Evolutionary conservation across 2,113 vertebrate genomes (phyloP).

Genomic region (Sminthopsis crassicaudata): DNA sequence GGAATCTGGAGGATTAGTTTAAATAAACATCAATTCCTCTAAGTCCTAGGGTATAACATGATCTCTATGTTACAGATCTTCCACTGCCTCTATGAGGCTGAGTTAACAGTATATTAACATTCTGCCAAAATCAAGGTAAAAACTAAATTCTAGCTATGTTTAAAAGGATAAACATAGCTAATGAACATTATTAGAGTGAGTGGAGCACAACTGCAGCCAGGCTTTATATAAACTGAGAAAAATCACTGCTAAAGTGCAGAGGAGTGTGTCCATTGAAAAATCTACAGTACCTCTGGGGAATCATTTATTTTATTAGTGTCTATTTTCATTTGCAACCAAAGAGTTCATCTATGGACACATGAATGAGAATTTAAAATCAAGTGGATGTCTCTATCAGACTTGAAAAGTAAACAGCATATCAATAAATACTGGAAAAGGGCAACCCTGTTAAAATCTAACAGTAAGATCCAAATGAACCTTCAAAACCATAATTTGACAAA

Average conservation of each 20-base stretch:
- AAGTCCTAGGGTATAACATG: conserved; percentile 74
- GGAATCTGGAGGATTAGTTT: conserved; percentile 65
- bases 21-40: conserved; percentile 72
- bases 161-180: conserved; percentile 60
- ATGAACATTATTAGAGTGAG: conserved; percentile 69
- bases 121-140: conserved; percentile 52
- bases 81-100: conserved; percentile 74
- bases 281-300: conserved; percentile 71
- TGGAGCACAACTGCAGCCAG: conserved; percentile 57
- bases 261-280: conserved; percentile 52
- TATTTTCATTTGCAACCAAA: conserved; percentile 73
- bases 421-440: conserved; percentile 82
- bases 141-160: conserved; percentile 22
- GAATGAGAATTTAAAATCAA: conserved; percentile 70
- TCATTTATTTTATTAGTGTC: conserved; percentile 53
- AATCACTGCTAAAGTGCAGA: conserved; percentile 79
- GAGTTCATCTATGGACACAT: conserved; percentile 75
- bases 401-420: conserved; percentile 78
- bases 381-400: conserved; percentile 75
- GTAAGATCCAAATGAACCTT: conserved; percentile 80
- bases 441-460: conserved; percentile 79
- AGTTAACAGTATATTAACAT: conserved; percentile 70
- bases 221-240: conserved; percentile 56
- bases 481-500: conserved; percentile 81
- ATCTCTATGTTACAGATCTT: conserved; percentile 76